Evolutionary conservation across 2,797 vertebrate species (phyloP), one percentile per base, ranked within the genome.

Genomic region (Morelia viridis): DNA sequence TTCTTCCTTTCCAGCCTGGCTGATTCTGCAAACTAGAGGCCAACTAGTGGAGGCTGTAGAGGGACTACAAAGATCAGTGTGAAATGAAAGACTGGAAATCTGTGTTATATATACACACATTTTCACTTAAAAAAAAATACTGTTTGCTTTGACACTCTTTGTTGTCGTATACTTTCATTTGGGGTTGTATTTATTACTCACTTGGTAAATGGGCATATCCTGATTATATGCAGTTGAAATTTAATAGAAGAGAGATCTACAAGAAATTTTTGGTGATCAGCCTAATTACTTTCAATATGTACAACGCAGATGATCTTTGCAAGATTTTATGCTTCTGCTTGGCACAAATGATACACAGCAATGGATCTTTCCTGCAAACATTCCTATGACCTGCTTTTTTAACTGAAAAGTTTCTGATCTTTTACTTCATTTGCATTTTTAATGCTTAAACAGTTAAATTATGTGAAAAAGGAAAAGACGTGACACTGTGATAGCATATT

Each of bases 1-100:
- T 64, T 96, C 88, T 97, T 94, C 96, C 87, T 97, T 94, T 89
- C 85, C 94, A 91, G 94, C 91, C 93, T 97, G 96, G 94, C 94
- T 94, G 94, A 95, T 92, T 94, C 95, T 94, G 90, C 94, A 28
- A 92, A 96, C 94, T 94, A n/a, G 92, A 84, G 86, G 91, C 94
- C 92, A 95, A 93, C 92, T 94, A 95, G 87, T 89, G 87, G 91
- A 93, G 93, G 64, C 28, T 80, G 35, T 80, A 19, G 46, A 80
- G 35, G 24, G 95, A 91, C 94, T 93, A 90, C 91, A 26, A 68
- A 88, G 80, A 91, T 61, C 84, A 94, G 85, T 88, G 93, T 92
- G 94, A 88, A 93, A 94, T 88, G 76, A 90, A 53, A 0, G 0
- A 91, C 50, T 90, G 84, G 90, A 1, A 88, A 92, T 64, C 58